A percentile compares a stretch with the other conserved stretches of the same genome.
Evolutionary conservation across 2,113 vertebrate species (phyloP).

Genomic region (Lepus americanus): DNA sequence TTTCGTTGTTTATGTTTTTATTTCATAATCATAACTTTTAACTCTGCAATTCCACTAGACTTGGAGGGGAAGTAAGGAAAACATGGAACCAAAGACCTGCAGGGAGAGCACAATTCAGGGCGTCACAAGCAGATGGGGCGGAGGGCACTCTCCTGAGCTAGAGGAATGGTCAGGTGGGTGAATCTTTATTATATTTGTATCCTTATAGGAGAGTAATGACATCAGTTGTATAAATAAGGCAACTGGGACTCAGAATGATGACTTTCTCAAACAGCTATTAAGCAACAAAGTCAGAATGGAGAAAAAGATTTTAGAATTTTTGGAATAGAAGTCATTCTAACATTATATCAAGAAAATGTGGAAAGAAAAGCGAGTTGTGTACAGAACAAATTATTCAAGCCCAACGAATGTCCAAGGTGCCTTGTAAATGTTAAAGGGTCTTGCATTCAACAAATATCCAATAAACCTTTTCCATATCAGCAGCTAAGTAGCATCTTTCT

Average conservation of each 20-base stretch:
- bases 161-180: too few relatives aligned
- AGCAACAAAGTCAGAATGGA: not conserved
- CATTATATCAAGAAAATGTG: not conserved
- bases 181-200: not conserved
- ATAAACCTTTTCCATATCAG: not conserved
- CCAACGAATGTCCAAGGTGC: not conserved
- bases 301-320: conserved; percentile 18
- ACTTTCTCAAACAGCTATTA: not conserved
- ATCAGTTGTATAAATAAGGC: not conserved
- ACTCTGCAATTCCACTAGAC: too few relatives aligned
- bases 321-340: conserved; percentile 19
- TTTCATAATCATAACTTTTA: too few relatives aligned
- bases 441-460: not conserved
- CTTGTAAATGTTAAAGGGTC: not conserved
- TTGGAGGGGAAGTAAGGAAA: too few relatives aligned
- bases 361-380: not conserved
- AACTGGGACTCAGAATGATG: not conserved
- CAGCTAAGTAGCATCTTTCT: not conserved
- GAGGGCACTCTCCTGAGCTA: too few relatives aligned
- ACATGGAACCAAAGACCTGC: too few relatives aligned
- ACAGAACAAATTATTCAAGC: not conserved
- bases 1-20: too few relatives aligned
- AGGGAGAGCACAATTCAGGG: too few relatives aligned
- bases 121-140: too few relatives aligned
- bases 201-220: not conserved